Evolutionary conservation across 2,888 invertebrate species (phyloP).

Genomic region (Synergus itoensis): DNA sequence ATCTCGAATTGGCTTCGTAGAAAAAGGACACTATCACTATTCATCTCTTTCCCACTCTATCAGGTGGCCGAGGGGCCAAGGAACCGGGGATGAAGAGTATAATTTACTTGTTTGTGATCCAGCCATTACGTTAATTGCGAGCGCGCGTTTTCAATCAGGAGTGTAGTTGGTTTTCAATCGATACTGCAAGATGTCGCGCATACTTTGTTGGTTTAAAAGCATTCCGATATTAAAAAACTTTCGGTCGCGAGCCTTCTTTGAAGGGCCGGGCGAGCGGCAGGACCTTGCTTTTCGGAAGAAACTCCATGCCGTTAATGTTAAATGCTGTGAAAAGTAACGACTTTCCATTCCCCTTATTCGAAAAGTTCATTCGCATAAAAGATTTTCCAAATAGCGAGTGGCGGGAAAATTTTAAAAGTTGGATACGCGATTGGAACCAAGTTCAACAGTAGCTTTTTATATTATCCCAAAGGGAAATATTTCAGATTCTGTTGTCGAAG

Average conservation of each 20-base stretch:
- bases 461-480: too few relatives aligned
- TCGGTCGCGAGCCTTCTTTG: conserved; percentile 16
- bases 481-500: too few relatives aligned
- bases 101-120: conserved; percentile 68
- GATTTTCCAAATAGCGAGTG: neutral
- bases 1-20: conserved; percentile 60
- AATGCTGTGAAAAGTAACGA: conserved; percentile 18
- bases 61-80: conserved; percentile 5
- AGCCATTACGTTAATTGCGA: conserved; percentile 69
- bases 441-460: too few relatives aligned
- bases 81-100: conserved; percentile 59
- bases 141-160: conserved; percentile 61
- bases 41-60: conserved; percentile 31
- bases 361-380: conserved; percentile 6
- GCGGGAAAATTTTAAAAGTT: too few relatives aligned
- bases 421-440: too few relatives aligned
- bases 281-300: neutral
- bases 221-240: conserved; percentile 41
- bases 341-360: neutral
- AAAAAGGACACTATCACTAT: conserved; percentile 54
- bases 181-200: conserved; percentile 47
- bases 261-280: neutral
- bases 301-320: neutral
- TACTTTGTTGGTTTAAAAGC: conserved; percentile 41
- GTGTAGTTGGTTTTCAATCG: conserved; percentile 57